Evolutionary conservation across 2,888 invertebrate genomes (phyloP).

Genomic region (Cephus sareptanus): DNA sequence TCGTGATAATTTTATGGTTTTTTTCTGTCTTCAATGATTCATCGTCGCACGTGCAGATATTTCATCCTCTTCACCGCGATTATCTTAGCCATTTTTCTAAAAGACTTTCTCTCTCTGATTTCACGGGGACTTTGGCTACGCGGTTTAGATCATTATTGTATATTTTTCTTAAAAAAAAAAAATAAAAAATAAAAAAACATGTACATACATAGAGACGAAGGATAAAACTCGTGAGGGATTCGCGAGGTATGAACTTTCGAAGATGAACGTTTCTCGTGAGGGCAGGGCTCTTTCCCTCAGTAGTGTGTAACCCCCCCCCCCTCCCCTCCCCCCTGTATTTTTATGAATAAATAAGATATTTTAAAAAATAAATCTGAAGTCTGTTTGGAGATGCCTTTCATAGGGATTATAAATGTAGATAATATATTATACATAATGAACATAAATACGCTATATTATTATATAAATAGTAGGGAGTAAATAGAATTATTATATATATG

Average conservation of each 20-base stretch:
- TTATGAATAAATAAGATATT: conserved; percentile 67
- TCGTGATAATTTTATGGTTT: neutral
- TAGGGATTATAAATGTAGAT: conserved; percentile 67
- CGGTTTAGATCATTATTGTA: neutral
- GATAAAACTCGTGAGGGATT: neutral
- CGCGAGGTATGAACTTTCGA: neutral
- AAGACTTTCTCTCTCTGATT: neutral
- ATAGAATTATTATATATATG: conserved; percentile 60
- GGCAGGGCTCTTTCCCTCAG: conserved; percentile 33
- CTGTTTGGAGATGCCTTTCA: conserved; percentile 67
- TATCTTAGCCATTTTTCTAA: neutral
- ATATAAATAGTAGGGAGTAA: conserved; percentile 52
- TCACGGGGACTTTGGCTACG: neutral
- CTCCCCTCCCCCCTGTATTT: conserved; percentile 54
- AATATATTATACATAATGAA: conserved; percentile 66
- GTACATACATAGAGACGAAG: neutral
- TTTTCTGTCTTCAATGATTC: neutral
- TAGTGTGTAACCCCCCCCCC: conserved; percentile 34
- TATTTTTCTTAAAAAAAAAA: neutral
- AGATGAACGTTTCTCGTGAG: conserved; percentile 10
- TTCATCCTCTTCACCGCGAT: neutral
- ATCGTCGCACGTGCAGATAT: neutral
- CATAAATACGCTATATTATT: conserved; percentile 64
- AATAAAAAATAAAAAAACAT: neutral
- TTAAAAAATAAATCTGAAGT: conserved; percentile 66